Percentiles rank a stretch among this genome's conserved stretches.
phyloP scores from a whole-genome alignment of 1,140 invertebrate species.

The Neuroterus valhalla region DNA sequence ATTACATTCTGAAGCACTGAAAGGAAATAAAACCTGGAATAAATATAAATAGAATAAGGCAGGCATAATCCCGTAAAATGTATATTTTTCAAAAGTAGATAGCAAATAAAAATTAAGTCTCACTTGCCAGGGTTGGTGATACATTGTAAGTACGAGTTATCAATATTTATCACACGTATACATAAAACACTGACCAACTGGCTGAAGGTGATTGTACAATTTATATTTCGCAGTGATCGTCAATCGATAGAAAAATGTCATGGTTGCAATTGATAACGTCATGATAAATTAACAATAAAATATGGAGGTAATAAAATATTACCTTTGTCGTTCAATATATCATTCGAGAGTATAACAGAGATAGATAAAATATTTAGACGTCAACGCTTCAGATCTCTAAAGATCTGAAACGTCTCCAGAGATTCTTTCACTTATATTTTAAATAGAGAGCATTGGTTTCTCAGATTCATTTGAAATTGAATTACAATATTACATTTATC shows the following conservation, averaged over 20 bases:
- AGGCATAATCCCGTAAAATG: neutral
- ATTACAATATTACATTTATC: conserved; percentile 16
- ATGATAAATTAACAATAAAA: neutral
- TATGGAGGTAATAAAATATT: neutral
- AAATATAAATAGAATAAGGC: neutral
- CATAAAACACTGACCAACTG: neutral
- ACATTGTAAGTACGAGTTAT: neutral
- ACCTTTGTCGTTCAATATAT: neutral
- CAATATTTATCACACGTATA: neutral
- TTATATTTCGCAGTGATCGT: neutral
- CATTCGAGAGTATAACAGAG: neutral
- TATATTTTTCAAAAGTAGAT: conserved; percentile 19
- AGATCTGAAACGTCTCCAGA: too few relatives aligned
- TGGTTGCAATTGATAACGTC: neutral
- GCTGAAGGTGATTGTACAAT: conserved; percentile 1
- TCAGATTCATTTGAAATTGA: conserved; percentile 9
- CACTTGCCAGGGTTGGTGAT: neutral
- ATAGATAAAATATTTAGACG: neutral
- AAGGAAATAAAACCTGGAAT: neutral
- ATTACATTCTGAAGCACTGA: too few relatives aligned
- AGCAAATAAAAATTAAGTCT: conserved; percentile 27
- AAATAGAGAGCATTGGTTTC: conserved; percentile 2
- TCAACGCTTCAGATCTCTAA: too few relatives aligned
- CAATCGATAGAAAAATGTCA: neutral
- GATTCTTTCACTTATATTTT: neutral